Percentiles rank a stretch among this genome's conserved stretches.
Conservation (phyloP, 2,113 vertebrate species). For the Brachyistius frenatus region DNA sequence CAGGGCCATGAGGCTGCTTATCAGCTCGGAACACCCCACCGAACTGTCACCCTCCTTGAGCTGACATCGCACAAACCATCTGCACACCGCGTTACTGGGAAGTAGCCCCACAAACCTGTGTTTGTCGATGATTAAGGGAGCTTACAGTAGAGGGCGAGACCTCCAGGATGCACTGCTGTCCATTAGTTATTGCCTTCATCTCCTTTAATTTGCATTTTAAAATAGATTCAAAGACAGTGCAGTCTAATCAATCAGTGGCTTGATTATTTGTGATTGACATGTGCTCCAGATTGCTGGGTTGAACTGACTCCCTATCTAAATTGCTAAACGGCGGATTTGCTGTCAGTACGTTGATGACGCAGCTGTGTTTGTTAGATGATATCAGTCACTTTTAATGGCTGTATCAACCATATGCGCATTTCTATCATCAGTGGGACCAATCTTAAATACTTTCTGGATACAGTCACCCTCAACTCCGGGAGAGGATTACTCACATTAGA, state of each 20-base stretch:
- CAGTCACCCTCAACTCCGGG: slow-evolving; percentile 14
- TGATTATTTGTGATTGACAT: slow-evolving; percentile 70
- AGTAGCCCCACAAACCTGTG: slow-evolving; percentile 46
- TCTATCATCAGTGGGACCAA: slow-evolving; percentile 16
- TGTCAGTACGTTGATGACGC: slow-evolving; percentile 49
- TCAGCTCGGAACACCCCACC: slow-evolving; percentile 47
- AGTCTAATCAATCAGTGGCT: slow-evolving; percentile 36
- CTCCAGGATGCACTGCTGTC: slow-evolving; percentile 7
- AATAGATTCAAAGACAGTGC: slow-evolving; percentile 27
- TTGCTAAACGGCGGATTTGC: slow-evolving; percentile 64
- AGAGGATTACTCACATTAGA: slow-evolving; percentile 63
- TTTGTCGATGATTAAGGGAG: slow-evolving; percentile 49
- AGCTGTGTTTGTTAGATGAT: slow-evolving; percentile 60
- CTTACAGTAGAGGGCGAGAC: slow-evolving; percentile 15
- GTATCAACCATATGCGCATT: slow-evolving; percentile 37
- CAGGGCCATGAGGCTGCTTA: slow-evolving; percentile 32
- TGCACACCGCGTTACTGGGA: not conserved
- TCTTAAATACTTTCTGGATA: slow-evolving; percentile 18
- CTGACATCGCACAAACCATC: slow-evolving; percentile 52
- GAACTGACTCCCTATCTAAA: slow-evolving; percentile 59
- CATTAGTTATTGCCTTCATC: slow-evolving; percentile 34
- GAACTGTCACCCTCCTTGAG: slow-evolving; percentile 26
- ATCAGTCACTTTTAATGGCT: slow-evolving; percentile 51
- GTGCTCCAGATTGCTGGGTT: slow-evolving; percentile 64
- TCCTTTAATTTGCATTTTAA: slow-evolving; percentile 31